Base-by-base conservation (phyloP, 2,888 invertebrate species). In the Synanthedon myopaeformis region DNA sequence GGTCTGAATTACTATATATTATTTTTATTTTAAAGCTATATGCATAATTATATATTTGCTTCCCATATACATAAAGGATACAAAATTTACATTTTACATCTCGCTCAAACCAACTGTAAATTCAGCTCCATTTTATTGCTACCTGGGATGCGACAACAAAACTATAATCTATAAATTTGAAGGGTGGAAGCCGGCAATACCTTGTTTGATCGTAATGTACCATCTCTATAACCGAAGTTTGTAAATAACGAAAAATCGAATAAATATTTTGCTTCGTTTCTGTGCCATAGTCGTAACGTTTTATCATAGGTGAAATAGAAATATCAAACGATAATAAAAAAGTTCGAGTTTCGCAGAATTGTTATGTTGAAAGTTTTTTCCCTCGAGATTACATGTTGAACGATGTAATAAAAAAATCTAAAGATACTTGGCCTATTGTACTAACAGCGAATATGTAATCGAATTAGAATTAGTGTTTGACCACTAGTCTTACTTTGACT, bases 241-340 rank as follows among this genome's bases (percentile, higher is more conserved):
- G 72, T 76, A 78, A 82, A 87, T 86, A 86, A 85, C 84, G 78
- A 73, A 74, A 78, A 78, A 81, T 75, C 81, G 79, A 81, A 82
- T 78, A 79, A 74, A 59, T 56, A 59, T 59, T 55, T 54, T 63
- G 60, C 61, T 67, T 70, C 72, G 70, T 60, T 54, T 51, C 62
- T 61, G 65, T 61, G 65, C 65, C 63, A 61, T 62, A 60, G 66
- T 65, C 77, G 70, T 81, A 74, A 84, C 81, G 85, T 84, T 82
- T 78, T 75, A 84, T 87, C 86, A 85, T 84, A 86, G 82, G 85
- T 85, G 83, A 80, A 85, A 81, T 82, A 73, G 74, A 77, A 79
- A 81, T 78, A 77, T 74, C 73, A 70, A 68, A 64, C 59, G 76
- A 75, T 70, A 77, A 76, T 85, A 85, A 86, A 35, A 84, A 85